Evolutionary conservation across 1,140 invertebrate species (phyloP), one percentile per base, ranked within the genome.

Genomic region (Lepeophtheirus salmonis): DNA sequence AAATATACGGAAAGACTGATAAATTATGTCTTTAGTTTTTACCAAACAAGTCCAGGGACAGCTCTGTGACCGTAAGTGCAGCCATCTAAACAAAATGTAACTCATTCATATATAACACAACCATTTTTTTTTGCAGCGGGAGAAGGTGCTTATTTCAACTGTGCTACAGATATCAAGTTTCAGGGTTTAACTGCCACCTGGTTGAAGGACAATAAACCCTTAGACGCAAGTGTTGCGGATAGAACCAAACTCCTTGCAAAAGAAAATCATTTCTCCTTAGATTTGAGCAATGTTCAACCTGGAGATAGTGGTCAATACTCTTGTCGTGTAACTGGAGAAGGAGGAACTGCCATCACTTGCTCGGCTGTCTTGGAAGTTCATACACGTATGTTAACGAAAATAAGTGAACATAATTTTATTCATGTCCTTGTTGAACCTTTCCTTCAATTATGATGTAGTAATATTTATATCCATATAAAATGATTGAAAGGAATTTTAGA

Each of bases 151-250:
- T 71, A 75, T 53, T 90, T 96, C 69, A 84, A 86, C 70, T 87
- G 87, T 67, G 77, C 81, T 63, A 76, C 90, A 48, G 72, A 76
- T 26, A 70, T 70, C 16, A 64, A 69, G 30, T 68, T 73, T 0
- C 70, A 72, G 69, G 75, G 55, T 73, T 79, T 62, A 20, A 63
- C 64, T 73, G 77, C 67, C 67, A 82, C 80, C 30, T 96, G 89
- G 89, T 70, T 91, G 55, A 91, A 89, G 69, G 84, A 90, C 70
- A 91, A 90, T 69, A 81, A 83, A 70, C 81, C 82, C 0, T 66
- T 94, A 60, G 79, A 82, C 26, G 84, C 85, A 65, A 77, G 75
- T 60, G 71, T 86, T 48, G 81, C 83, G 16, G 84, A 88, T 65
- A 74, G 86, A 6, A 78, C 88, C 48, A 68, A 66, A 18, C 77